Evolutionary conservation across 2,888 invertebrate genomes (phyloP), one percentile per base, ranked within the genome.

Genomic region (Scaptomyza cyrtandrae): DNA sequence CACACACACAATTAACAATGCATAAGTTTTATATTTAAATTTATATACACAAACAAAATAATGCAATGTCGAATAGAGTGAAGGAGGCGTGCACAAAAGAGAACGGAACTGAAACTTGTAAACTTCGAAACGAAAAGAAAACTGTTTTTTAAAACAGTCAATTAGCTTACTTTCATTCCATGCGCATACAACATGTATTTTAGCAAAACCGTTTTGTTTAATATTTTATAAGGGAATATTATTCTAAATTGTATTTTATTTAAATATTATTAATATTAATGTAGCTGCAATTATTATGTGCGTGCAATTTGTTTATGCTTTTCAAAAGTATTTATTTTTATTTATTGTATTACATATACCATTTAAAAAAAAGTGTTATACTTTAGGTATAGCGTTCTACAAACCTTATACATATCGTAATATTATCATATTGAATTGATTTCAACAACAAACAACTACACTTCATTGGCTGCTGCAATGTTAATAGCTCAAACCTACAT

Each of bases 221-320:
- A 52, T 72, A 65, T 63, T 66, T 56, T 16, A 64, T 75, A 71
- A 62, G 78, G 67, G 52, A 33, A 55, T 19, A 41, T 58, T 71
- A 27, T 60, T 65, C 39, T 57, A 62, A 65, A 54, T 62, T 71
- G 65, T 56, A 63, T 63, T 65, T 65, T 62, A 69, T 64, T 73
- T 62, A 13, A 27, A 2, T 46, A 61, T 48, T 37, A 50, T 57
- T 43, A 43, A 27, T 61, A 71, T 75, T 65, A 53, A 71, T 66
- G 50, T 68, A 74, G 73, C 75, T 86, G 77, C 85, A 84, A 86
- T 77, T 88, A 75, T 86, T 88, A 73, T 52, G 69, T 68, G 75
- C 53, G 85, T 86, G 85, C 85, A 86, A 86, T 86, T 78, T 88
- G 74, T 86, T 86, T 86, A 88, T 86, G 87, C 85, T 86, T 86